Evolutionary conservation across 2,113 vertebrate genomes (phyloP).

Genomic region (Oryzias javanicus): DNA sequence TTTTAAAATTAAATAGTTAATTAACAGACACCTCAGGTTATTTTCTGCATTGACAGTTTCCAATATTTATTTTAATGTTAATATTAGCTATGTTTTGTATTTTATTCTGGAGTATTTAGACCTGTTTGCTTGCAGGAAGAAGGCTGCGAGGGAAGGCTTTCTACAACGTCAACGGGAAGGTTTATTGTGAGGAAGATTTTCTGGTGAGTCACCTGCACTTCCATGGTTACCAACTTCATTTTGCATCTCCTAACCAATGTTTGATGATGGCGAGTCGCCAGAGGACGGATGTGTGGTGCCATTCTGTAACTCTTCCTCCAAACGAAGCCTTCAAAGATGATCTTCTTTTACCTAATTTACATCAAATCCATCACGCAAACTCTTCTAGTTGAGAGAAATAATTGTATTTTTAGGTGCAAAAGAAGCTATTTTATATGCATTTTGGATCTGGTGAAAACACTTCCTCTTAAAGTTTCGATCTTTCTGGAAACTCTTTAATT

Average conservation of each 20-base stretch:
- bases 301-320: conserved; percentile 52
- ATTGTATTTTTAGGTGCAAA: too few relatives aligned
- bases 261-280: neutral
- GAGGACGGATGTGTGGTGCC: conserved; percentile 22
- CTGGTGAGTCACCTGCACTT: conserved; percentile 82
- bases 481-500: conserved; percentile 18
- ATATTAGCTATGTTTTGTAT: too few relatives aligned
- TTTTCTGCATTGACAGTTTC: too few relatives aligned
- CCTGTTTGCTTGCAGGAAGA: conserved; percentile 79
- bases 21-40: too few relatives aligned
- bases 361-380: too few relatives aligned
- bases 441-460: conserved; percentile 6
- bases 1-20: too few relatives aligned
- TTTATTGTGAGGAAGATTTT: conserved; percentile 98
- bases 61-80: too few relatives aligned
- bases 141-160: conserved; percentile 95
- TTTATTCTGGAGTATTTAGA: neutral
- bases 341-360: too few relatives aligned
- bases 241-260: neutral
- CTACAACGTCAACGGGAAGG: conserved; percentile 96
- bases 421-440: too few relatives aligned
- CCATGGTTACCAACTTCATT: neutral
- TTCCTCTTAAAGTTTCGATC: conserved; percentile 38
- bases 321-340: conserved; percentile 33
- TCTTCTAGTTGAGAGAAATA: too few relatives aligned